Percentiles rank a stretch among this genome's conserved stretches.
These are phyloP conservation scores for Buathra laborator DNA, from an alignment of 2,888 invertebrate species.

Conservation along the genomic window DNA sequence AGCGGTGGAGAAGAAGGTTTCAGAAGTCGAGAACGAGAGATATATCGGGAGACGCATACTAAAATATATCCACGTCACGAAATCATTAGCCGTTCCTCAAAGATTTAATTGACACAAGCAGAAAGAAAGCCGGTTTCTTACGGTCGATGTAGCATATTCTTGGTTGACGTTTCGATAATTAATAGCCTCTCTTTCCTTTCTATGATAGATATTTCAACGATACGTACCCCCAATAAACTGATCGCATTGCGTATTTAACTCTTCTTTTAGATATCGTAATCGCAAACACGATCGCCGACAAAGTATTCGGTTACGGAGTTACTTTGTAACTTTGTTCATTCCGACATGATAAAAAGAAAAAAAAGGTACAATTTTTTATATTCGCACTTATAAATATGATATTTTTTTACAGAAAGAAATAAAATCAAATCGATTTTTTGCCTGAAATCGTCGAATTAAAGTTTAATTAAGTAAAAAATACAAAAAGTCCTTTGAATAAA, in stretches of 20 bases:
- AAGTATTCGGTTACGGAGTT: neutral
- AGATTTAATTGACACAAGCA: conserved; percentile 67
- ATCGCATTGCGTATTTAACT: neutral
- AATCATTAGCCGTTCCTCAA: conserved; percentile 64
- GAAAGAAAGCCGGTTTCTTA: conserved; percentile 62
- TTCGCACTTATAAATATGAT: too few species aligned
- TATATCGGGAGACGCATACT: conserved; percentile 27
- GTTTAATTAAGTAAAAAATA: too few species aligned
- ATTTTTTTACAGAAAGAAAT: too few species aligned
- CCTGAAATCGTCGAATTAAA: too few species aligned
- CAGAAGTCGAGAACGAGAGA: conserved; percentile 8
- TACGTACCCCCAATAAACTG: neutral
- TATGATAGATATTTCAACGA: conserved; percentile 28
- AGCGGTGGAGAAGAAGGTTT: conserved; percentile 1
- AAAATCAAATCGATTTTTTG: too few species aligned
- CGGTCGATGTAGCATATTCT: conserved; percentile 26
- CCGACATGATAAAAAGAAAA: too few species aligned
- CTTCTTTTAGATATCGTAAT: neutral
- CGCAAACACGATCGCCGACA: neutral
- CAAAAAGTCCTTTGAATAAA: too few species aligned
- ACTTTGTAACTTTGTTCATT: neutral
- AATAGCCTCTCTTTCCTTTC: conserved; percentile 34
- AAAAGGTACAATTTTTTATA: too few species aligned
- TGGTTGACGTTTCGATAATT: conserved; percentile 50
- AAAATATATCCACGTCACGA: conserved; percentile 61